Conservation (phyloP, 2,113 vertebrate species). For the Bothrops jararaca region DNA sequence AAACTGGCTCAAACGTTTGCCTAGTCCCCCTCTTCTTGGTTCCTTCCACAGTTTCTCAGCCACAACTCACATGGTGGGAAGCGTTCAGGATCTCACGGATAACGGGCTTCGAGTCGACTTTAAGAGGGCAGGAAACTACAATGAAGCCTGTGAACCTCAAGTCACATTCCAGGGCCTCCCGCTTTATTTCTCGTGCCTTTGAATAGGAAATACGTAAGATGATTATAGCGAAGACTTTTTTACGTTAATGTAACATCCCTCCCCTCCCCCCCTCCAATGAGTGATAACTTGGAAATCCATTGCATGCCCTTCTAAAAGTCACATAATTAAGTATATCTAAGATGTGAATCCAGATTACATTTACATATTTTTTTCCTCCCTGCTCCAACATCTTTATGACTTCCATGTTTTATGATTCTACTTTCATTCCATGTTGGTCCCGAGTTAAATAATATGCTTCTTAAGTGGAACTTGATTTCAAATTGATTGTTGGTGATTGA, state of each 20-base stretch:
- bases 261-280: not conserved
- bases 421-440: not conserved
- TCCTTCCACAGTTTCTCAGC: not conserved
- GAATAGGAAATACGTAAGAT: not conserved
- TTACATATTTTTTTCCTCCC: not conserved
- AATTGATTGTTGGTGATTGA: not conserved
- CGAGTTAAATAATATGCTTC: rapidly evolving
- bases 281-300: no score
- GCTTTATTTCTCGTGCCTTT: constrained; percentile 86
- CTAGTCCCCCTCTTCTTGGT: not conserved
- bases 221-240: not conserved
- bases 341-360: not conserved
- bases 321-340: not conserved
- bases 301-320: not conserved
- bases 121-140: constrained; percentile 93
- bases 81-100: constrained; percentile 94
- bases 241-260: not conserved
- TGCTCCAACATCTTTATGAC: not conserved
- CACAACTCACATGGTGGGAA: constrained; percentile 82
- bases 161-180: constrained; percentile 83
- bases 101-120: constrained; percentile 88
- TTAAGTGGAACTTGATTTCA: rapidly evolving
- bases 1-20: not conserved
- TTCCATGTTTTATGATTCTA: not conserved
- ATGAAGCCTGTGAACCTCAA: constrained; percentile 91